Evolutionary conservation across 2,888 invertebrate species (phyloP).

Genomic region (Drosophila tanythrix): DNA sequence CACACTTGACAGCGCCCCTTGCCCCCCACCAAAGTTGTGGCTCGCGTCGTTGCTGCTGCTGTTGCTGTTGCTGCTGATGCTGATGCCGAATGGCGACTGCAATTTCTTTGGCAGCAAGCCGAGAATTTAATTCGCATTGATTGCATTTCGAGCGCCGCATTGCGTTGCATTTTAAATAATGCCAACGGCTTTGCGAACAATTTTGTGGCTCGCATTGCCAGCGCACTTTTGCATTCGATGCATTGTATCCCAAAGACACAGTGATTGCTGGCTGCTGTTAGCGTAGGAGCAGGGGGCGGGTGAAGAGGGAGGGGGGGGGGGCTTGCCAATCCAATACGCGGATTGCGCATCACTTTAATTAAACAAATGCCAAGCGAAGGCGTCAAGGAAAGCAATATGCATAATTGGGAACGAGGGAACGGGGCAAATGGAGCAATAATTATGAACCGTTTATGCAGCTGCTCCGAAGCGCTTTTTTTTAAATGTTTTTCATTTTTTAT

Average conservation of each 20-base stretch:
- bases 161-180: slow-evolving; percentile 80
- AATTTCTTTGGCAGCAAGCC: slow-evolving; percentile 62
- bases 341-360: slow-evolving; percentile 73
- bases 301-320: not conserved
- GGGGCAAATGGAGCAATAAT: slow-evolving; percentile 20
- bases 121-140: slow-evolving; percentile 78
- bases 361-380: slow-evolving; percentile 74
- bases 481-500: slow-evolving; percentile 2
- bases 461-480: not conserved
- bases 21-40: not conserved
- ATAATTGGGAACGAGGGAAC: slow-evolving; percentile 18
- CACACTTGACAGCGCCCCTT: slow-evolving; percentile 11
- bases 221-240: slow-evolving; percentile 7
- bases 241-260: not conserved
- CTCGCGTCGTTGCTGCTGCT: slow-evolving; percentile 6
- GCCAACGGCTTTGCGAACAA: slow-evolving; percentile 77
- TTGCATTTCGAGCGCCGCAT: slow-evolving; percentile 78
- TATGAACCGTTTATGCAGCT: slow-evolving; percentile 29
- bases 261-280: not conserved
- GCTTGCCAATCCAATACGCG: slow-evolving; percentile 3
- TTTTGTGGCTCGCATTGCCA: slow-evolving; percentile 59
- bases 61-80: slow-evolving; percentile 13
- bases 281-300: too few species aligned
- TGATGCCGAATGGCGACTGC: slow-evolving; percentile 32
- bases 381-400: slow-evolving; percentile 47